Evolutionary conservation across 2,888 invertebrate species (phyloP).

Genomic region (Drosophila neotestacea): DNA sequence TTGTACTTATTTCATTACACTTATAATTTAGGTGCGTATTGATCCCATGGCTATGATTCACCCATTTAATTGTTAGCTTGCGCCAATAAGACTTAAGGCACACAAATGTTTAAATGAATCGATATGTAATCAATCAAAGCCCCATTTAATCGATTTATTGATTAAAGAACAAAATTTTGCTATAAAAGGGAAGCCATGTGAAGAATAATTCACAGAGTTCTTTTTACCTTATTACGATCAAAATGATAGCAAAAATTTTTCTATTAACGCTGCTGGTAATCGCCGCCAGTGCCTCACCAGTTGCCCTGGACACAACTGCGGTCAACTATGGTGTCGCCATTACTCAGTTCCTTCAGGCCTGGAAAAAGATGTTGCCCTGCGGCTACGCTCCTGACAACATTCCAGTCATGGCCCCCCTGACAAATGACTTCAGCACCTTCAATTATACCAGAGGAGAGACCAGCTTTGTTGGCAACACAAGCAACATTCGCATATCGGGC

Average conservation of each 20-base stretch:
- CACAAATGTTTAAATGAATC: neutral
- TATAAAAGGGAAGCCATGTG: constrained; percentile 27
- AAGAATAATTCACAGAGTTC: constrained; percentile 12
- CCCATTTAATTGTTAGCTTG: neutral
- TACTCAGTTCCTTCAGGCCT: constrained; percentile 46
- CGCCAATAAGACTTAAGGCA: neutral
- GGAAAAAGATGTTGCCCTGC: constrained; percentile 72
- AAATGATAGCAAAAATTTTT: constrained; percentile 55
- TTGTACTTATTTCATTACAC: too few species aligned
- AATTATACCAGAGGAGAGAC: constrained; percentile 34
- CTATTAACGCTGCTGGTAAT: constrained; percentile 50
- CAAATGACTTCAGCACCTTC: constrained; percentile 31
- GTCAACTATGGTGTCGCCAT: constrained; percentile 58
- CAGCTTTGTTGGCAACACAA: constrained; percentile 61
- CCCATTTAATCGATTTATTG: constrained; percentile 4
- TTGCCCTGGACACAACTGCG: constrained; percentile 20
- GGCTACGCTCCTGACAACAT: constrained; percentile 63
- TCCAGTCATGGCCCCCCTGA: constrained; percentile 68
- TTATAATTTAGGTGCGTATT: too few species aligned
- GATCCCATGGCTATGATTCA: neutral
- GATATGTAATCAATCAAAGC: constrained; percentile 27
- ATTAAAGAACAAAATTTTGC: constrained; percentile 28
- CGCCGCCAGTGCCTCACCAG: constrained; percentile 19
- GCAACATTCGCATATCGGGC: constrained; percentile 67
- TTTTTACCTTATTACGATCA: constrained; percentile 10